Conservation (phyloP, 2,113 vertebrate genomes). For the Candoia aspera region DNA sequence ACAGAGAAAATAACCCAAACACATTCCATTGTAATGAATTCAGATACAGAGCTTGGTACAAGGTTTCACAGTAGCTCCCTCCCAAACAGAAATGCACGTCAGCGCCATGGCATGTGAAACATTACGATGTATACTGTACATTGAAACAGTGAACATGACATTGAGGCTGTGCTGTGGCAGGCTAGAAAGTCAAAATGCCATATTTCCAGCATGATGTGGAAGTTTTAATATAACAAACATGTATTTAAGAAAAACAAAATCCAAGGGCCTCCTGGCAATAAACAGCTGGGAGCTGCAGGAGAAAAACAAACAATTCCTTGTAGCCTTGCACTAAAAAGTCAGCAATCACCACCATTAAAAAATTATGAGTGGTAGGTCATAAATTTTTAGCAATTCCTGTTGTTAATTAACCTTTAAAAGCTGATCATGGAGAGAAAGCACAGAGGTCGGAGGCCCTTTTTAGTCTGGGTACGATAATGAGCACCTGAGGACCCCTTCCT, state of each 20-base stretch:
- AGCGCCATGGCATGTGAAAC: too few species aligned
- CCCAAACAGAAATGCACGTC: too few species aligned
- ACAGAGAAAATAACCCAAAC: too few species aligned
- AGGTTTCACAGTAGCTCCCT: too few species aligned
- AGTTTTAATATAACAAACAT: conserved; percentile 36
- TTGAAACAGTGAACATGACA: too few species aligned
- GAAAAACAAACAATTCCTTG: conserved; percentile 21
- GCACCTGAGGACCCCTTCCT: conserved; percentile 59
- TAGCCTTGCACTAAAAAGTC: conserved; percentile 53
- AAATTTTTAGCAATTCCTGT: conserved; percentile 71
- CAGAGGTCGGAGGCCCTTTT: conserved; percentile 58
- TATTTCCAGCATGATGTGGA: conserved; percentile 27
- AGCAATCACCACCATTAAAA: conserved; percentile 73
- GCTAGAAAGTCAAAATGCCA: not conserved
- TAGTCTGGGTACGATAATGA: conserved; percentile 65
- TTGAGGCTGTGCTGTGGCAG: not conserved
- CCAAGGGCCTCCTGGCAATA: conserved; percentile 12
- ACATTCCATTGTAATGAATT: too few species aligned
- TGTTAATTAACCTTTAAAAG: conserved; percentile 81
- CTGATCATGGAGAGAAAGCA: conserved; percentile 64
- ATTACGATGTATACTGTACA: too few species aligned
- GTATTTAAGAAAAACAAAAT: not conserved
- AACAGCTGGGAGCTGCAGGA: conserved; percentile 50
- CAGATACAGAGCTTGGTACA: too few species aligned
- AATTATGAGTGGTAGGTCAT: conserved; percentile 72